Percentiles rank a stretch among this genome's conserved stretches.
Evolutionary conservation across 92 coral and sea anemone genomes (phyloP).

Genomic region (Nematostella vectensis): DNA sequence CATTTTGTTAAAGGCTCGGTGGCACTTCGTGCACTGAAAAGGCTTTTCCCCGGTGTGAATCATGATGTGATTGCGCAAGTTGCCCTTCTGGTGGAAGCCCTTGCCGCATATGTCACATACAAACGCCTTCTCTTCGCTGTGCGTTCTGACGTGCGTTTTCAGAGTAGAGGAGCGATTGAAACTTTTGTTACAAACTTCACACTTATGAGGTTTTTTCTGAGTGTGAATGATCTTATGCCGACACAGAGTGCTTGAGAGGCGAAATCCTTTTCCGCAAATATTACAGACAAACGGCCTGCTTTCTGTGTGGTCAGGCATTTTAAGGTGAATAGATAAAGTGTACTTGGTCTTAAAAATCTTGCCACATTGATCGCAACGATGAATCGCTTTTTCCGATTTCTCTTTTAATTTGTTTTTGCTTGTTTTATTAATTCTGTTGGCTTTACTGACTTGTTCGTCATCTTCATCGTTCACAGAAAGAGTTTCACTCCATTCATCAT

Average conservation of each 20-base stretch:
- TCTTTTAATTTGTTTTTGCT: slow-evolving; percentile 16
- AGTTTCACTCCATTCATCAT: slow-evolving; percentile 16
- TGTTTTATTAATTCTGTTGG: slow-evolving; percentile 19
- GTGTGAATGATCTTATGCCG: slow-evolving; percentile 98
- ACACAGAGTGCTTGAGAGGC: slow-evolving; percentile 93
- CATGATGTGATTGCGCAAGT: slow-evolving; percentile 89
- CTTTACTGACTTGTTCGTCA: slow-evolving; percentile 9
- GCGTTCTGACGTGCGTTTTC: slow-evolving; percentile 93
- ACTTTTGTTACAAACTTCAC: slow-evolving; percentile 67
- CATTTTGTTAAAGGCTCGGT: slow-evolving; percentile 95
- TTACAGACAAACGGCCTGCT: slow-evolving; percentile 94
- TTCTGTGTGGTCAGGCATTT: slow-evolving; percentile 96
- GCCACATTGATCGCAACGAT: slow-evolving; percentile 91
- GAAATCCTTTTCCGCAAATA: slow-evolving; percentile 96
- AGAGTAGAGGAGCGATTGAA: slow-evolving; percentile 95
- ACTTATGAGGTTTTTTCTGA: slow-evolving; percentile 88
- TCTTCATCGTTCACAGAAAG: slow-evolving; percentile 6
- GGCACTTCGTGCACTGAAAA: slow-evolving; percentile 78
- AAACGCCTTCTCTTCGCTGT: slow-evolving; percentile 84
- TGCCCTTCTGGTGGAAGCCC: slow-evolving; percentile 98
- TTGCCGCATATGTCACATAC: slow-evolving; percentile 89
- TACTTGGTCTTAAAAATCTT: slow-evolving; percentile 92
- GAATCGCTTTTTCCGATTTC: slow-evolving; percentile 47
- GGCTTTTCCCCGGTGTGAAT: slow-evolving; percentile 98
- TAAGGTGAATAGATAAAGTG: slow-evolving; percentile 85